Evolutionary conservation across 2,113 vertebrate species (phyloP).

Genomic region (Entomyzon cyanotis): DNA sequence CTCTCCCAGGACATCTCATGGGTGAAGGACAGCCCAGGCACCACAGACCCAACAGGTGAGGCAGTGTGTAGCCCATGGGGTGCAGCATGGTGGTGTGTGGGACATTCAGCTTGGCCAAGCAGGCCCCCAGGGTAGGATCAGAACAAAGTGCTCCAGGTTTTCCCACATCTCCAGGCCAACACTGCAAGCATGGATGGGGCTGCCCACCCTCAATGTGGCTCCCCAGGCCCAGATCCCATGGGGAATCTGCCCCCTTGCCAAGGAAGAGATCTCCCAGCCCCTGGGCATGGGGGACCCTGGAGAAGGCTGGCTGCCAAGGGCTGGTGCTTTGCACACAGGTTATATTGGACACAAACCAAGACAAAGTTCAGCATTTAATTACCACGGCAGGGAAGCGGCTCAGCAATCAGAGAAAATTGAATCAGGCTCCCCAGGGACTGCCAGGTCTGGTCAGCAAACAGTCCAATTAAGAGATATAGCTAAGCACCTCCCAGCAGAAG

Average conservation of each 20-base stretch:
- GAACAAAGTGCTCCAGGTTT: background rate
- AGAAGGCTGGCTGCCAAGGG: background rate
- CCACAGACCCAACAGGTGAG: background rate
- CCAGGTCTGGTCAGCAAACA: background rate
- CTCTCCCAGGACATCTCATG: background rate
- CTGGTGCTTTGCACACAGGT: background rate
- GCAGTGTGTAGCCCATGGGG: too few relatives aligned
- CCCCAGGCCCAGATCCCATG: background rate
- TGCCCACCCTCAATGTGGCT: background rate
- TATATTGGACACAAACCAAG: constrained; percentile 63
- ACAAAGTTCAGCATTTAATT: constrained; percentile 74
- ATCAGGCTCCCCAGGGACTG: constrained; percentile 62
- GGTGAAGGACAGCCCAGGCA: background rate
- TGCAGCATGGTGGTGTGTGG: fast-evolving
- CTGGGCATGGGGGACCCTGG: background rate
- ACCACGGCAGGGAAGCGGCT: constrained; percentile 45
- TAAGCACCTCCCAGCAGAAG: background rate
- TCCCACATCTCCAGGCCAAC: background rate
- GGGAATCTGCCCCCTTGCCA: background rate
- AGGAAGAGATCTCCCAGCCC: background rate
- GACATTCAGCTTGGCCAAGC: background rate
- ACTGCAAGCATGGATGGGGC: fast-evolving
- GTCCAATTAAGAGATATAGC: background rate
- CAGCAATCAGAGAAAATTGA: constrained; percentile 70
- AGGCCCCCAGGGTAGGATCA: background rate